Evolutionary conservation across 1,140 invertebrate species (phyloP).

Genomic region (Helicoverpa armigera): DNA sequence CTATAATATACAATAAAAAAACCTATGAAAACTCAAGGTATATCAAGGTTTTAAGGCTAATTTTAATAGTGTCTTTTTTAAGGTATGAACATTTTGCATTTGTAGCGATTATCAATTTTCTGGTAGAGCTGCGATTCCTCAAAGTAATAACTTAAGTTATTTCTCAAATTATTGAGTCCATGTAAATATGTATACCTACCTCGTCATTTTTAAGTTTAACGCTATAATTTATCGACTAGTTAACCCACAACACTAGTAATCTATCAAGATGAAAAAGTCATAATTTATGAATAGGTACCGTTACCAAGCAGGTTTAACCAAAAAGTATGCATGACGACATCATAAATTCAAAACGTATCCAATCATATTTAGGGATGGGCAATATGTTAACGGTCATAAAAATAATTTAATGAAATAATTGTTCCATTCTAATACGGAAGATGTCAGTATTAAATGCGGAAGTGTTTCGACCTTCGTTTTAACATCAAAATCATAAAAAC

Average conservation of each 20-base stretch:
- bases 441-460: slow-evolving; percentile 35
- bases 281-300: slow-evolving; percentile 9
- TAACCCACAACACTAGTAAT: background rate
- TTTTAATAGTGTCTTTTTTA: too few species aligned
- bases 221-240: background rate
- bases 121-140: too few species aligned
- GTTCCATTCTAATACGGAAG: slow-evolving; percentile 33
- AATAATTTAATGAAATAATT: slow-evolving; percentile 4
- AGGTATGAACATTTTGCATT: too few species aligned
- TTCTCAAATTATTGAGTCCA: too few species aligned
- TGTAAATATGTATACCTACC: too few species aligned
- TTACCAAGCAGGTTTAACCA: background rate
- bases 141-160: too few species aligned
- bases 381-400: background rate
- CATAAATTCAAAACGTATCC: background rate
- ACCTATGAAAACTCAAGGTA: too few species aligned
- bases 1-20: background rate
- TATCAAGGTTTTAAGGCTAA: too few species aligned
- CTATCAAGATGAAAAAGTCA: background rate
- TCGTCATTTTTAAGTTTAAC: background rate
- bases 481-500: slow-evolving; percentile 50
- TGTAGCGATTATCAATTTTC: too few species aligned
- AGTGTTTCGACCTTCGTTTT: slow-evolving; percentile 43
- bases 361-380: background rate
- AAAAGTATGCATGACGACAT: background rate